Evolutionary conservation across 37 sponge, comb jelly and placozoan genomes (phyloP), one percentile per base, ranked within the genome.

Genomic region (Lycopodina hypogea): DNA sequence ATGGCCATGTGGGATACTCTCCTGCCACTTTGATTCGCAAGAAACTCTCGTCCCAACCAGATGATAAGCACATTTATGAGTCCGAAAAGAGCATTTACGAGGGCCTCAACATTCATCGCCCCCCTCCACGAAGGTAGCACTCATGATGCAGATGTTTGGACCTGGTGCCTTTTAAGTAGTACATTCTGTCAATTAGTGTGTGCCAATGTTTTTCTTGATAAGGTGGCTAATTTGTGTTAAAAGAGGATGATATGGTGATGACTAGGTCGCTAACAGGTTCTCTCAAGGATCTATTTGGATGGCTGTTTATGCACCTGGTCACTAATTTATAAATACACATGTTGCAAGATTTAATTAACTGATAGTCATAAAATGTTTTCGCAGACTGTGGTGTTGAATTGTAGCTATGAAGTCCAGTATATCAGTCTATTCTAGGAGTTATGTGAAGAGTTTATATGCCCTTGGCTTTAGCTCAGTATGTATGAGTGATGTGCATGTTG

Each of bases 51-150:
- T 21, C 29, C 50, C 34, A 61, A 1, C 38, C 75, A 21, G 40
- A 68, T 56, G 57, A 7, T 38, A 65, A 81, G 28, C 24, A 21
- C n/a, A 73, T 78, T 34, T 85, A 73, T 35, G 86, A 86, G 75
- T 80, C 86, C 2, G 81, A 75, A 37, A 81, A 81, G 53, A n/a
- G 62, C 15, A 80, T 87, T 45, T 87, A 87, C 57, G 87, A 87
- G 50, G 87, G 72, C 32, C 77, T 87, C 22, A 81, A 87, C 48
- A 76, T 87, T 45, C 87, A 87, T 37, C 55, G 50, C 19, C 81
- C 81, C 18, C 87, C 87, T n/a, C 87, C 87, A 53, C 76, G 87
- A 71, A 81, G 82, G 87, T 86, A 64, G n/a, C n/a, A n/a, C 19
- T 68, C 29, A 69, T 12, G 4, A 72, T 26, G 36, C n/a, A n/a